These are phyloP conservation scores for Alcedo quadribrachys DNA, from an alignment of 2,797 vertebrate species.

Conservation along the genomic window DNA sequence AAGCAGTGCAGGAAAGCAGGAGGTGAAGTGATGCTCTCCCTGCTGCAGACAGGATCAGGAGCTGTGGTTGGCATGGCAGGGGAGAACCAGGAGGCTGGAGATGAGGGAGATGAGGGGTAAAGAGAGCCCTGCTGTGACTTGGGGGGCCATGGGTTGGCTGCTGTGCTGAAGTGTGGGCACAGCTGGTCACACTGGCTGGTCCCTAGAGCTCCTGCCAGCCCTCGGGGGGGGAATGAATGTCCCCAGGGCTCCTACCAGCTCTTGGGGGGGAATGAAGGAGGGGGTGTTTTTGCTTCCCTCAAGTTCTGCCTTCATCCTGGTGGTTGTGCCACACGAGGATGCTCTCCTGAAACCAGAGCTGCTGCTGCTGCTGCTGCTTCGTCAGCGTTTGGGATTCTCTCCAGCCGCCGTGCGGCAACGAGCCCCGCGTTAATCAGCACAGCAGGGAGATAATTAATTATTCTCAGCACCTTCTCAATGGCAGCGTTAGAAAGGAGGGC, in stretches of 20 bases:
- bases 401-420: not conserved
- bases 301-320: not conserved
- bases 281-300: not conserved
- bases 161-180: not conserved
- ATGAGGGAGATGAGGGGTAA: accelerated
- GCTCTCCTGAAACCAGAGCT: not conserved
- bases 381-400: constrained; percentile 13
- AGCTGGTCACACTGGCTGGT: not conserved
- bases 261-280: not conserved
- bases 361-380: not conserved
- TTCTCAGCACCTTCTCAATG: constrained; percentile 48
- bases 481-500: constrained; percentile 47
- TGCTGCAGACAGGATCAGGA: not conserved
- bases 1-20: not conserved
- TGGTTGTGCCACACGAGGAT: not conserved
- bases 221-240: not conserved
- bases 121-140: accelerated
- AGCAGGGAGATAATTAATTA: constrained; percentile 60
- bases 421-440: constrained; percentile 42
- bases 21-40: accelerated
- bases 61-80: accelerated
- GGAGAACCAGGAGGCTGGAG: not conserved
- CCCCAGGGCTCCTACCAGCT: not conserved
- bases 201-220: not conserved
- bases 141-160: accelerated